Evolutionary conservation across 2,113 vertebrate species (phyloP).

Genomic region (Spheniscus mendiculus): DNA sequence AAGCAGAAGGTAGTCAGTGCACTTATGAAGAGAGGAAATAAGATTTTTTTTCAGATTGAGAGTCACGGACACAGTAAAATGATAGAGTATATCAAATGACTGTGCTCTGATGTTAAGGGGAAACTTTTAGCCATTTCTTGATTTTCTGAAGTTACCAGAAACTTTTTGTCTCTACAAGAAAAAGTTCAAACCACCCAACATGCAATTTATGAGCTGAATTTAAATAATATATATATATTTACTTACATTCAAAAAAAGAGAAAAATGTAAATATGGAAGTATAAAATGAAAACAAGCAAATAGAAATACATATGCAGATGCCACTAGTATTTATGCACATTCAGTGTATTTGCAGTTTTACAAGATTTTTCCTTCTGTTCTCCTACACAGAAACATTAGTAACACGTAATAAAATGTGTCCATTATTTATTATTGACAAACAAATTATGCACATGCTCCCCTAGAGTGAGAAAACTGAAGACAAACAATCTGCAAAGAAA

Average conservation of each 20-base stretch:
- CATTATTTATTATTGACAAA: conserved; percentile 33
- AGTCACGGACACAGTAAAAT: background rate
- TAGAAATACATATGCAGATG: background rate
- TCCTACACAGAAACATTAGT: background rate
- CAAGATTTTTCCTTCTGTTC: background rate
- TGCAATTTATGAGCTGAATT: background rate
- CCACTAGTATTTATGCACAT: background rate
- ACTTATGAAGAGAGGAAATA: background rate
- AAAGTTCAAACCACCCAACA: background rate
- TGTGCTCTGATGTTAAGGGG: background rate
- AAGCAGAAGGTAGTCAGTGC: background rate
- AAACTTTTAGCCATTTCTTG: background rate
- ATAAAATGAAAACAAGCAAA: background rate
- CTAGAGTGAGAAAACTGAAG: background rate
- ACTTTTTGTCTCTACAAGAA: background rate
- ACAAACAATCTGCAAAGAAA: conserved; percentile 1
- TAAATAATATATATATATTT: background rate
- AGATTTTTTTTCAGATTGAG: background rate
- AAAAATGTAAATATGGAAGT: background rate
- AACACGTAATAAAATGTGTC: background rate
- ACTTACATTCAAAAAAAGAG: background rate
- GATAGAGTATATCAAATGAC: background rate
- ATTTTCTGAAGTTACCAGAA: background rate
- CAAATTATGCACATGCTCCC: background rate
- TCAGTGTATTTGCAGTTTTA: background rate